A percentile compares a stretch with the other conserved stretches of the same genome.
phyloP scores from a whole-genome alignment of 2,113 vertebrate genomes.

The Hippopotamus amphibius region DNA sequence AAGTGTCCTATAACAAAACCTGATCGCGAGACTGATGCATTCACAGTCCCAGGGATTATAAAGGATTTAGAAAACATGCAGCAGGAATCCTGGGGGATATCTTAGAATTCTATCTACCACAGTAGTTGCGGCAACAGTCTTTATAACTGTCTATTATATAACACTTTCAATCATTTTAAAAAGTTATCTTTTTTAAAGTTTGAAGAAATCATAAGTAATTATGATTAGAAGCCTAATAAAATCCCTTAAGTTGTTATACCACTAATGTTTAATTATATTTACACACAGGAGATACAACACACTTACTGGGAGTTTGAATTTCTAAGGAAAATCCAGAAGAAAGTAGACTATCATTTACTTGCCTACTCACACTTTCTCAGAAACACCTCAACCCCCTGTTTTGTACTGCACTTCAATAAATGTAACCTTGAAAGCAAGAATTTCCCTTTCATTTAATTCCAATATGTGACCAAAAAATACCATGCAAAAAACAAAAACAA shows the following conservation, averaged over 20 bases:
- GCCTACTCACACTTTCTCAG: neutral
- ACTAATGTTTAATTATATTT: neutral
- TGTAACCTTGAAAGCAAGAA: neutral
- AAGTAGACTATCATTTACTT: neutral
- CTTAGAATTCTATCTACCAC: neutral
- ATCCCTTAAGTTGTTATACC: neutral
- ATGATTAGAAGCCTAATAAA: neutral
- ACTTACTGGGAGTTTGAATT: neutral
- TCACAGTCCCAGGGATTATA: neutral
- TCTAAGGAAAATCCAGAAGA: constrained; percentile 9
- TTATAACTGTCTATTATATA: neutral
- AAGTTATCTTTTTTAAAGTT: neutral
- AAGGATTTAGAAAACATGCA: neutral
- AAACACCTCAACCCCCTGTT: neutral
- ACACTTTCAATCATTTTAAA: neutral
- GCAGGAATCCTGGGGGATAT: neutral
- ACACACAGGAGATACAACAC: neutral
- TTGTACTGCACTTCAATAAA: neutral
- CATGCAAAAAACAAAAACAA: neutral
- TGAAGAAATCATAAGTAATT: neutral
- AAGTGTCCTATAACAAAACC: neutral
- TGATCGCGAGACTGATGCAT: too few relatives aligned
- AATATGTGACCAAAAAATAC: neutral
- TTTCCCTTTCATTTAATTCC: neutral
- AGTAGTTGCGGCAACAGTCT: neutral